Percentiles rank a stretch among this genome's conserved stretches.
phyloP scores from a whole-genome alignment of 2,113 vertebrate genomes.

The Bagarius yarrelli region DNA sequence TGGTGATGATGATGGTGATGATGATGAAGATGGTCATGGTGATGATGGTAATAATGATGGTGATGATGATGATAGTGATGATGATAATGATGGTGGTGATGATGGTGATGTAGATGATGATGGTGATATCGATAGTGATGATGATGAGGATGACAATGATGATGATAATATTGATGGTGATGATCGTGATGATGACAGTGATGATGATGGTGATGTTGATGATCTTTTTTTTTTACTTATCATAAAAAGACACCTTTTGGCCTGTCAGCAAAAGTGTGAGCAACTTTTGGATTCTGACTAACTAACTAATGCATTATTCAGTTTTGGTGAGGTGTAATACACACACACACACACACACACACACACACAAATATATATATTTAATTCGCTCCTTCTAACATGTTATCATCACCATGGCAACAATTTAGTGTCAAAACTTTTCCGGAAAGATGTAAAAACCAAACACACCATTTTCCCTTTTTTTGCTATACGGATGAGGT shows the following conservation, averaged over 20 bases:
- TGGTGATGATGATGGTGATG: too few species aligned
- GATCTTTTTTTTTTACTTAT: neutral
- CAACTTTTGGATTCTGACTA: constrained; percentile 2
- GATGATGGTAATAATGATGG: too few species aligned
- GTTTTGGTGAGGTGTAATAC: neutral
- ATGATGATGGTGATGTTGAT: neutral
- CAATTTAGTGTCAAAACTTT: neutral
- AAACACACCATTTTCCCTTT: neutral
- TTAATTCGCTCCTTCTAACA: neutral
- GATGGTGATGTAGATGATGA: too few species aligned
- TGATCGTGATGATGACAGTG: too few species aligned
- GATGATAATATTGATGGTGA: too few species aligned
- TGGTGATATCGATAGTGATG: too few species aligned
- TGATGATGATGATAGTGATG: too few species aligned
- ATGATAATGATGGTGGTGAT: too few species aligned
- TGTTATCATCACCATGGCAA: neutral
- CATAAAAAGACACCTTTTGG: neutral
- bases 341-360: constrained; percentile 21
- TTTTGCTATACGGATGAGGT: neutral
- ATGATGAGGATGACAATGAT: too few species aligned
- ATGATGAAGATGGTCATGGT: too few species aligned
- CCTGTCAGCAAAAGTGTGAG: constrained; percentile 8
- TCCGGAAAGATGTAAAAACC: neutral
- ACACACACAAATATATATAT: neutral
- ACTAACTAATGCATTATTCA: constrained; percentile 29